These are phyloP conservation scores for Sceloporus undulatus DNA, from an alignment of 2,113 vertebrate species.

Conservation along the genomic window DNA sequence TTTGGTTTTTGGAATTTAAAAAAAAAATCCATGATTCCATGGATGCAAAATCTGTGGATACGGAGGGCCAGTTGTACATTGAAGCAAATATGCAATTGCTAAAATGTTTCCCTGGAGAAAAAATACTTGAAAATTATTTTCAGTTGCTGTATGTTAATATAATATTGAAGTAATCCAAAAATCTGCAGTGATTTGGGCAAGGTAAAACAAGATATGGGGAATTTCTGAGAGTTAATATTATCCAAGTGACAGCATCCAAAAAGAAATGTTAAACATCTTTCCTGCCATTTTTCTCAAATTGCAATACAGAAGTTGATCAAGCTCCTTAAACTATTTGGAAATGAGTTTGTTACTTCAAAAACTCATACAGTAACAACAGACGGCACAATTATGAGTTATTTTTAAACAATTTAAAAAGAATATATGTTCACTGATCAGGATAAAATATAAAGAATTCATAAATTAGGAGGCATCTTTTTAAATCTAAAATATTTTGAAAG, in stretches of 20 bases:
- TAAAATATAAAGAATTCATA: background rate
- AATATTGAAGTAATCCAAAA: background rate
- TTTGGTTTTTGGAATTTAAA: too few relatives aligned
- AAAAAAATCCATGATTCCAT: too few relatives aligned
- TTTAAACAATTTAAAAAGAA: background rate
- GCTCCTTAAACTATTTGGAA: background rate
- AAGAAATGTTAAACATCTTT: background rate
- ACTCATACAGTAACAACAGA: background rate
- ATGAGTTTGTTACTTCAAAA: background rate
- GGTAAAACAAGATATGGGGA: background rate
- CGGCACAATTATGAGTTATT: background rate
- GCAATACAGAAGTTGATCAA: background rate
- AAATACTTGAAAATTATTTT: background rate
- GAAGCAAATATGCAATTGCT: rapidly evolving
- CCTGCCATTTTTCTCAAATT: background rate
- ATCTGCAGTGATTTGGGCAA: background rate
- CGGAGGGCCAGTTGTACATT: background rate
- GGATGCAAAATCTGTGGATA: too few relatives aligned
- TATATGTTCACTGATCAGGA: background rate
- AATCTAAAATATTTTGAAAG: too few relatives aligned
- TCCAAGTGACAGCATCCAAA: background rate
- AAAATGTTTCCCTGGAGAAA: background rate
- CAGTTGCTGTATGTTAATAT: background rate
- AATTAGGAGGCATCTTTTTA: too few relatives aligned
- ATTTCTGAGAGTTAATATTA: background rate